These are phyloP conservation scores for Drosophila pegasa DNA, from an alignment of 2,888 invertebrate species.

Conservation along the genomic window DNA sequence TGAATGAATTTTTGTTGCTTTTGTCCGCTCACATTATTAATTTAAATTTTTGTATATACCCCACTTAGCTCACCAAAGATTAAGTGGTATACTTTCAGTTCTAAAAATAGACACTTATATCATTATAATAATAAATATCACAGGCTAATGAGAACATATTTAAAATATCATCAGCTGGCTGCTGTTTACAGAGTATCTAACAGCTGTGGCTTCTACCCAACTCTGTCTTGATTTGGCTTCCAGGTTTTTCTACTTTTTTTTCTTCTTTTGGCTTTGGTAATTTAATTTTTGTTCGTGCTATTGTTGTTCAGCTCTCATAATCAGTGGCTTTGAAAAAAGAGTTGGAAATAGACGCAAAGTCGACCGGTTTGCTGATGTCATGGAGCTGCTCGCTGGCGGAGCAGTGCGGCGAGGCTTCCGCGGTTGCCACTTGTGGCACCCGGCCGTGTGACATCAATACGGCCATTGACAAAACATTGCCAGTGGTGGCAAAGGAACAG, in stretches of 20 bases:
- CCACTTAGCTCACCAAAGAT: neutral
- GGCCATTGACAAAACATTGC: slow-evolving; percentile 70
- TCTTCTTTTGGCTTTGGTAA: slow-evolving; percentile 47
- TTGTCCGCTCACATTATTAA: neutral
- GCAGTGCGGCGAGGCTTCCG: slow-evolving; percentile 33
- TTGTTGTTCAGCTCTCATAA: slow-evolving; percentile 41
- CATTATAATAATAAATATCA: neutral
- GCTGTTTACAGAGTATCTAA: neutral
- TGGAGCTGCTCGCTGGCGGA: slow-evolving; percentile 48
- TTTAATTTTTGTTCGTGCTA: slow-evolving; percentile 32
- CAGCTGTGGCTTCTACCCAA: neutral
- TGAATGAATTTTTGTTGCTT: no score
- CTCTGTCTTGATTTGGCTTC: slow-evolving; percentile 11
- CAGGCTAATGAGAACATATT: neutral
- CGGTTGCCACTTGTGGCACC: slow-evolving; percentile 55
- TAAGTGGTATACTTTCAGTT: neutral
- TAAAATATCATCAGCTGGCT: neutral
- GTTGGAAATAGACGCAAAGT: slow-evolving; percentile 39
- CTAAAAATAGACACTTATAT: neutral
- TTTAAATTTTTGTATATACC: neutral
- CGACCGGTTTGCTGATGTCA: slow-evolving; percentile 77
- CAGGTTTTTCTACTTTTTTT: slow-evolving; percentile 41
- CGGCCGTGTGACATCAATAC: slow-evolving; percentile 54
- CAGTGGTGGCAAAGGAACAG: slow-evolving; percentile 31
- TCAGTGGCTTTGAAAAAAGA: slow-evolving; percentile 70